Evolutionary conservation across 92 coral and sea anemone genomes (phyloP), one percentile per base, ranked within the genome.

Genomic region (Siderastrea siderea): DNA sequence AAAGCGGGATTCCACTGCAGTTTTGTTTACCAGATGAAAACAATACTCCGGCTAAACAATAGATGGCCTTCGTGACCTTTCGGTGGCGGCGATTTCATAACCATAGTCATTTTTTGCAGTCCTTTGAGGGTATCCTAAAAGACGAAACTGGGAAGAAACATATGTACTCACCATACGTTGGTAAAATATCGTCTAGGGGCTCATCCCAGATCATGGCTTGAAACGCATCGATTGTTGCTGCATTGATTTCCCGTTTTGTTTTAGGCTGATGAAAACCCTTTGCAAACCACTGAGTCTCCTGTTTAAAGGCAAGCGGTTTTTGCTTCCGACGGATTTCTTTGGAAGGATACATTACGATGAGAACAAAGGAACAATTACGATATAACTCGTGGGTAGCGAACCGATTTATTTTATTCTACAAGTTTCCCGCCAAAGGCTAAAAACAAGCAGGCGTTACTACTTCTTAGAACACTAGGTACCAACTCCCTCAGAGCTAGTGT

Each of bases 341-440:
- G 59, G 64, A 75, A 54, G 79, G 79, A 58, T 54, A 54, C 65
- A 75, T 75, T 53, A 54, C 47, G 50, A 54, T 19, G 38, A 26
- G 38, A 26, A 26, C 38, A 26, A 26, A 26, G 38, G 38, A 26
- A 26, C 38, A 26, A 26, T 5, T 13, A 6, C 13, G 43, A 68
- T 9, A 68, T 6, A 7, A 43, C 6, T 11, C 47, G 47, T 1
- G 74, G 12, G 78, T 54, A 74, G 7, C 26, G 78, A 74, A 74
- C 60, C 60, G 60, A 5, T 47, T 74, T 49, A 54, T 74, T 50
- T 74, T 74, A 74, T 74, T 50, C 46, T 19, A 50, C 78, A 54
- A 50, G 45, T 74, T 74, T 74, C 78, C 78, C 78, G 78, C 78
- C 26, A 74, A 75, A 75, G 54, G 50, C 63, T 53, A 54, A 75